phyloP scores from a whole-genome alignment of 1,140 invertebrate genomes.

The Caenorhabditis remanei region DNA sequence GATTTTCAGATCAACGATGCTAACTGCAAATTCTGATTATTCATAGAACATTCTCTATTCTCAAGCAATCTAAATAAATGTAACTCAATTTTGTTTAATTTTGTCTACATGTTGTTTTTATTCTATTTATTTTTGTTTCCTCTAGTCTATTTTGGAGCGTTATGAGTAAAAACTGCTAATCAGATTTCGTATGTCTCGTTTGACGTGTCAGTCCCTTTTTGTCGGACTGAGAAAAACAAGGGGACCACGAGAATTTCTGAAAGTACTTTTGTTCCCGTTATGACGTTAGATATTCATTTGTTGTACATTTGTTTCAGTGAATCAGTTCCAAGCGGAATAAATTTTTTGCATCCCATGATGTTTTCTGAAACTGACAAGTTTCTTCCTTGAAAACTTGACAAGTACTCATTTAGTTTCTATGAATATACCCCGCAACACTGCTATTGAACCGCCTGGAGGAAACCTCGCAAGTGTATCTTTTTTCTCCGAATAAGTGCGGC shows the following conservation, averaged over 20 bases:
- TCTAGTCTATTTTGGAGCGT: background rate
- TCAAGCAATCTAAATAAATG: background rate
- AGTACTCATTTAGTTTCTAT: conserved; percentile 21
- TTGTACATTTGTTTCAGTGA: conserved; percentile 22
- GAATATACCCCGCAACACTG: conserved; percentile 17
- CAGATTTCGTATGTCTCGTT: background rate
- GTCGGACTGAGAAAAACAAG: background rate
- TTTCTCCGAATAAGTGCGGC: conserved; percentile 30
- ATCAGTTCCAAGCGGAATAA: background rate
- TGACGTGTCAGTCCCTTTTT: background rate
- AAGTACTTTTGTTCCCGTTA: background rate
- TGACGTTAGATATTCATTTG: background rate
- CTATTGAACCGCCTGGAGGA: background rate
- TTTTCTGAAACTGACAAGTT: conserved; percentile 40
- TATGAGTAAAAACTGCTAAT: background rate
- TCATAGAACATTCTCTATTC: background rate
- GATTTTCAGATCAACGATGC: background rate
- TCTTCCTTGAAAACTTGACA: background rate
- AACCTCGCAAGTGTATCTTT: conserved; percentile 18
- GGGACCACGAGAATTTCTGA: background rate
- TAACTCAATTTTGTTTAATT: conserved; percentile 17
- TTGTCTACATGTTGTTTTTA: conserved; percentile 11
- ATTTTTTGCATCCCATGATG: conserved; percentile 4
- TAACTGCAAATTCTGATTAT: background rate
- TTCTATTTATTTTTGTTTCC: background rate